Evolutionary conservation across 2,113 vertebrate genomes (phyloP).

Genomic region (Gallinago paraguaiae): DNA sequence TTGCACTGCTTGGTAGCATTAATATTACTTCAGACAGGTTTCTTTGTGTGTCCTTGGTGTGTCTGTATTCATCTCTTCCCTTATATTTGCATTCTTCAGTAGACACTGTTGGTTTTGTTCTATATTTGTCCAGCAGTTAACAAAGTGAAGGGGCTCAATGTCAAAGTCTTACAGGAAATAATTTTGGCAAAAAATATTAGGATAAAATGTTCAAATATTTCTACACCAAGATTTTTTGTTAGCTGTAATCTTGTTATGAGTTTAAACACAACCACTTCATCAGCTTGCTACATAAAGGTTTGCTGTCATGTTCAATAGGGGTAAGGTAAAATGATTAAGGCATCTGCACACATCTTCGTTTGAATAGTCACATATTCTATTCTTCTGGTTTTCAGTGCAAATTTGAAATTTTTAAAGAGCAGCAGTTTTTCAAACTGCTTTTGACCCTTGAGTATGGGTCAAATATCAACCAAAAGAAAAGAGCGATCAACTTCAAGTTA

Average conservation of each 20-base stretch:
- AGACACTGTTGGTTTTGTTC: background rate
- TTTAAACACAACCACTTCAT: background rate
- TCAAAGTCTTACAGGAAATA: background rate
- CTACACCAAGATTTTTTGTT: background rate
- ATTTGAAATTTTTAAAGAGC: too few relatives aligned
- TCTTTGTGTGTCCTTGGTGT: background rate
- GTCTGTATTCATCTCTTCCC: background rate
- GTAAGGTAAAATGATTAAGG: background rate
- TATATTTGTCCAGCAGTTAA: slow-evolving; percentile 17
- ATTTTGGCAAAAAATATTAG: slow-evolving; percentile 24
- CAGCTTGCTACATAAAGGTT: background rate
- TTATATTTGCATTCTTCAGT: background rate
- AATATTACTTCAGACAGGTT: background rate
- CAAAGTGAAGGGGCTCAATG: background rate
- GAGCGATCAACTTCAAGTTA: background rate
- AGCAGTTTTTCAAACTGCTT: background rate
- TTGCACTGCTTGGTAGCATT: background rate
- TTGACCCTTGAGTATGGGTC: background rate
- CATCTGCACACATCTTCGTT: background rate
- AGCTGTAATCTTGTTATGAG: background rate
- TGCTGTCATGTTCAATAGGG: background rate
- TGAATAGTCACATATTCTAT: background rate
- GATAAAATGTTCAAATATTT: background rate
- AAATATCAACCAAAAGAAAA: background rate
- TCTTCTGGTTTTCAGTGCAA: background rate